Conservation (phyloP, 2,888 invertebrate species). For the Alcis repandata region DNA sequence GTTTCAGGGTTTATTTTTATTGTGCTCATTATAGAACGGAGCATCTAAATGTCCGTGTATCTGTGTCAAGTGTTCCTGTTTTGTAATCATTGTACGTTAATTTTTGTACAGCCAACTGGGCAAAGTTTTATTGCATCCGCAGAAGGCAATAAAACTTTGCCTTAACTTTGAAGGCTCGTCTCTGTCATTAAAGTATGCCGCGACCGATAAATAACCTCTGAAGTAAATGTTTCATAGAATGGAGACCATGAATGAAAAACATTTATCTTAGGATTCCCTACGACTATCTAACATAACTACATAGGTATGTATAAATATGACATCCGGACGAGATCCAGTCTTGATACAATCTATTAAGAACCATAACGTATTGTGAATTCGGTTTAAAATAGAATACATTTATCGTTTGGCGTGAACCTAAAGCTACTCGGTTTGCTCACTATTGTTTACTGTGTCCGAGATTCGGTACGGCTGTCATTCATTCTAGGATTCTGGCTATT, state of each 20-base stretch:
- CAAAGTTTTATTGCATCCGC: not conserved
- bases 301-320: too few relatives aligned
- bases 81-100: constrained; percentile 43
- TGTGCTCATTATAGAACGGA: constrained; percentile 54
- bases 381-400: not conserved
- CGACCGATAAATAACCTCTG: too few relatives aligned
- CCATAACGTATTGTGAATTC: not conserved
- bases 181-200: not conserved
- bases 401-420: not conserved
- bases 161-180: too few relatives aligned
- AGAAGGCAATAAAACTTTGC: too few relatives aligned
- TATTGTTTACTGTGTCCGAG: constrained; percentile 13
- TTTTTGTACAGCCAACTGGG: constrained; percentile 18
- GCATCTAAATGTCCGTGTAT: constrained; percentile 41
- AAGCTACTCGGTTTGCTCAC: constrained; percentile 5
- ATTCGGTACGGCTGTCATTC: constrained; percentile 39
- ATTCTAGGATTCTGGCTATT: constrained; percentile 34
- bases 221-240: too few relatives aligned
- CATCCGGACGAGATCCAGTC: too few relatives aligned
- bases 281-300: too few relatives aligned
- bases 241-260: too few relatives aligned
- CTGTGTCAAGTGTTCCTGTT: constrained; percentile 50
- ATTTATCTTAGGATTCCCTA: too few relatives aligned
- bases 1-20: constrained; percentile 57
- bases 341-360: not conserved